A percentile compares a stretch with the other conserved stretches of the same genome.
These are phyloP conservation scores for Acanthosoma haemorrhoidale DNA, from an alignment of 2,888 invertebrate species.

Conservation along the genomic window DNA sequence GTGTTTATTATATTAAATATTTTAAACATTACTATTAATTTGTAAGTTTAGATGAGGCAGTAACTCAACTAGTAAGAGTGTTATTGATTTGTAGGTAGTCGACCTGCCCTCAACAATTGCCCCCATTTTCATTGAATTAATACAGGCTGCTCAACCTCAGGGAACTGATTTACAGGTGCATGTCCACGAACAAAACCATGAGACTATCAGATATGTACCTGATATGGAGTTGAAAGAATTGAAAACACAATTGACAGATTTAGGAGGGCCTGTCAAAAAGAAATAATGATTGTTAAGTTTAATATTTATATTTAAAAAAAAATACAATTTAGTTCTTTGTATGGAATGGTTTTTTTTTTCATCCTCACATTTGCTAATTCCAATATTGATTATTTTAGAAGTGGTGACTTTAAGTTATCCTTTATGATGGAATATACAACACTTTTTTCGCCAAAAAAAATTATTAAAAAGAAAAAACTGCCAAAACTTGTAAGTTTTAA, in stretches of 20 bases:
- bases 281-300: slow-evolving; percentile 42
- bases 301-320: too few species aligned
- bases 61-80: too few species aligned
- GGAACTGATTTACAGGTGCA: slow-evolving; percentile 69
- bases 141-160: slow-evolving; percentile 69
- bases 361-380: too few species aligned
- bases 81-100: slow-evolving; percentile 48
- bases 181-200: slow-evolving; percentile 61
- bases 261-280: slow-evolving; percentile 54
- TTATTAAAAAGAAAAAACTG: too few species aligned
- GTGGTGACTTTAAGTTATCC: too few species aligned
- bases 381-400: too few species aligned
- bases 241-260: slow-evolving; percentile 64
- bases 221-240: slow-evolving; percentile 72
- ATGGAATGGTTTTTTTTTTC: too few species aligned
- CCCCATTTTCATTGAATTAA: slow-evolving; percentile 66
- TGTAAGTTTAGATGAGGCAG: background rate
- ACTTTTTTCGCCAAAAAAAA: too few species aligned
- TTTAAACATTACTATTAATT: background rate
- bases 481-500: too few species aligned
- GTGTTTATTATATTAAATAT: background rate
- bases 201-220: slow-evolving; percentile 74
- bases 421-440: too few species aligned
- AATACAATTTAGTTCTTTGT: too few species aligned
- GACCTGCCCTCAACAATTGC: slow-evolving; percentile 60